Percentiles rank a stretch among this genome's conserved stretches.
These are phyloP conservation scores for Cordilura impudica DNA, from an alignment of 2,888 invertebrate species.

Conservation along the genomic window DNA sequence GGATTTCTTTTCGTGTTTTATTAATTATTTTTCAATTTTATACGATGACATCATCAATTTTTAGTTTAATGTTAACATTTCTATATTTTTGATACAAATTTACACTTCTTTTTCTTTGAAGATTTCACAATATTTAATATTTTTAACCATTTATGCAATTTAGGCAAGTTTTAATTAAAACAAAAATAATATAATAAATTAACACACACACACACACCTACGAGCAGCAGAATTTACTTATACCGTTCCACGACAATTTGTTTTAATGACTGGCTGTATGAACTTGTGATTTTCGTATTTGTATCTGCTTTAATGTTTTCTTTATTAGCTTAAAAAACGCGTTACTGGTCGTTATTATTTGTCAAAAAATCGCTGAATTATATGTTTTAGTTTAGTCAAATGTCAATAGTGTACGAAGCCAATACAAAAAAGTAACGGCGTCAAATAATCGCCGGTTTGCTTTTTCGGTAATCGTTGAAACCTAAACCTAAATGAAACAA, in stretches of 20 bases:
- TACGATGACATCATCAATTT: constrained; percentile 38
- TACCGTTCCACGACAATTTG: constrained; percentile 40
- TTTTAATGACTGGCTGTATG: constrained; percentile 24
- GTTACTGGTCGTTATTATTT: neutral
- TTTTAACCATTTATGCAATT: neutral
- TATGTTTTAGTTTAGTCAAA: no score
- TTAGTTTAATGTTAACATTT: neutral
- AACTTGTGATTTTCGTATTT: constrained; percentile 17
- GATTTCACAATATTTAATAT: neutral
- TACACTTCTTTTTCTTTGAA: neutral
- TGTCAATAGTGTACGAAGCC: no score
- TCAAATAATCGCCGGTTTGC: no score
- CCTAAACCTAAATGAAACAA: no score
- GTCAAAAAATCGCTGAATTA: neutral
- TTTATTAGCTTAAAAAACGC: neutral
- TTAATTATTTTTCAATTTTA: constrained; percentile 17
- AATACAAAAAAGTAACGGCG: no score
- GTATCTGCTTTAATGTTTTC: constrained; percentile 4
- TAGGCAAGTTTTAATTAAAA: neutral
- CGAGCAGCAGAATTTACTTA: neutral
- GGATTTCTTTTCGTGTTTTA: neutral
- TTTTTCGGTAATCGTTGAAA: no score
- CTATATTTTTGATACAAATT: neutral
- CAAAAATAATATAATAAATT: neutral
- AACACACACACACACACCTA: constrained; percentile 29